Percentiles rank a stretch among this genome's conserved stretches.
Evolutionary conservation across 1,140 invertebrate species (phyloP).

Genomic region (Sycophila sp.): DNA sequence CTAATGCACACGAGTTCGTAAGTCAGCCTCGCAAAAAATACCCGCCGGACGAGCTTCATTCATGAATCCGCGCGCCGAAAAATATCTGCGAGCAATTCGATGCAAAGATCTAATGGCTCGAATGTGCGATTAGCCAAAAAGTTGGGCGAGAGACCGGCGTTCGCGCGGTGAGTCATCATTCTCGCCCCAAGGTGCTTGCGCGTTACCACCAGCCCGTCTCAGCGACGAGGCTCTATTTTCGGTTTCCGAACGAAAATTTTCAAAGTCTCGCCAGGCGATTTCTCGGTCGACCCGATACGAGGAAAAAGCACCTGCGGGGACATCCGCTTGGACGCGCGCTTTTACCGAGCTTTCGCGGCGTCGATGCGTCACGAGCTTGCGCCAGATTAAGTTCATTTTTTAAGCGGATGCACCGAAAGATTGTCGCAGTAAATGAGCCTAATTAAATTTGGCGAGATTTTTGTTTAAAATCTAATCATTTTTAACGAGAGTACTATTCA

Average conservation of each 20-base stretch:
- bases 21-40: background rate
- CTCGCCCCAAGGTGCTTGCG: slow-evolving; percentile 18
- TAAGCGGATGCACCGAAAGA: no score
- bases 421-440: no score
- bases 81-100: background rate
- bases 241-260: slow-evolving; percentile 15
- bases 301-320: background rate
- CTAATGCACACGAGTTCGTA: no score
- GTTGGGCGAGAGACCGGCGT: background rate
- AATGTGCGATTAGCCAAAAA: no score
- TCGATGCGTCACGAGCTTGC: background rate
- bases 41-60: background rate
- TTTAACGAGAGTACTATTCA: no score
- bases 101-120: background rate
- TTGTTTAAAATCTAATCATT: no score
- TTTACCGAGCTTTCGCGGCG: background rate
- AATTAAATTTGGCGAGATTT: no score
- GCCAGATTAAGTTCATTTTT: background rate
- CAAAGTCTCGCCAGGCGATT: background rate
- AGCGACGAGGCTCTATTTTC: slow-evolving; percentile 14
- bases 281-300: background rate
- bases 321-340: background rate
- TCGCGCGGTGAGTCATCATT: slow-evolving; percentile 7
- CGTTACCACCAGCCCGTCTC: background rate
- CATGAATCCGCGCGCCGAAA: background rate